Conservation (phyloP, 2,888 invertebrate species). For the Patella depressa region DNA sequence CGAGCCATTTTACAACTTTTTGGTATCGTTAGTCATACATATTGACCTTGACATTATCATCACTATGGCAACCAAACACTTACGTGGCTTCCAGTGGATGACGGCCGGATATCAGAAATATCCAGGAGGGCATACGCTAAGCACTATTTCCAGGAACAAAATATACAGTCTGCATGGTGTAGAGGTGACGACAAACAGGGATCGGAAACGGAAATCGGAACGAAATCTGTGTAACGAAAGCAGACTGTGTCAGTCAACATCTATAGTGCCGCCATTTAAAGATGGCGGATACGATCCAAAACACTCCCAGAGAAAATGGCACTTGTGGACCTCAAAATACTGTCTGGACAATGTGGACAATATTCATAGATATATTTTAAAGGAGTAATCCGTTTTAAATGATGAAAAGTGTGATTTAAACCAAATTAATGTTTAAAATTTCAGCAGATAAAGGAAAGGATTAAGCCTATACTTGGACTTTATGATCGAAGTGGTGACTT, state of each 20-base stretch:
- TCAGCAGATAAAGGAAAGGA: too few relatives aligned
- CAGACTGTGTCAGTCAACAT: background rate
- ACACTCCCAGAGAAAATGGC: background rate
- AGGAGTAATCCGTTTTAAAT: too few relatives aligned
- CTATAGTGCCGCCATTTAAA: background rate
- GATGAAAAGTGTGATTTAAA: too few relatives aligned
- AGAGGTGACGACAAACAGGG: background rate
- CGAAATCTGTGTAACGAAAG: background rate
- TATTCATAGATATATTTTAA: too few relatives aligned
- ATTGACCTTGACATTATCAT: constrained; percentile 11
- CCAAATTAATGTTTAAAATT: too few relatives aligned
- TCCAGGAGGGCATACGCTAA: background rate
- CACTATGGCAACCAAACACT: constrained; percentile 6
- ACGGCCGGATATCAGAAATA: background rate
- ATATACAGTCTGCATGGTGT: background rate
- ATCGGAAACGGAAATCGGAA: background rate
- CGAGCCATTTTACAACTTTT: constrained; percentile 33
- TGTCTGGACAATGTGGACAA: background rate
- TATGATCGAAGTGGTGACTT: too few relatives aligned
- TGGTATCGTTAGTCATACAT: constrained; percentile 30
- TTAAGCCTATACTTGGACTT: too few relatives aligned
- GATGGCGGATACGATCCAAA: background rate
- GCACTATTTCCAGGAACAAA: background rate
- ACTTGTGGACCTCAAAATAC: constrained; percentile 7
- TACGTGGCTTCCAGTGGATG: constrained; percentile 5